phyloP scores from a whole-genome alignment of 2,113 vertebrate genomes.

The Proteles cristata region DNA sequence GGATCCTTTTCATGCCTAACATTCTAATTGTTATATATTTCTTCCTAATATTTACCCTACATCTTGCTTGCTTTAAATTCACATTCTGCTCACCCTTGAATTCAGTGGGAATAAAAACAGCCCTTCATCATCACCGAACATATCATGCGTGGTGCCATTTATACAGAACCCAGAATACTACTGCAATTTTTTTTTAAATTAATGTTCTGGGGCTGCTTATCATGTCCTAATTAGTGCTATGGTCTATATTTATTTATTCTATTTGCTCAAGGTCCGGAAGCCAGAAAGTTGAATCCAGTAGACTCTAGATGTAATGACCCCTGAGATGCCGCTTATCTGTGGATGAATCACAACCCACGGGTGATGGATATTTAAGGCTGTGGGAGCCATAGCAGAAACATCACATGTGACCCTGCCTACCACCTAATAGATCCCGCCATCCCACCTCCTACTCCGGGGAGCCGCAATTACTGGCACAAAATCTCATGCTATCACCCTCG shows the following conservation, averaged over 20 bases:
- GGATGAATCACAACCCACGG: neutral
- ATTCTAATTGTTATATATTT: neutral
- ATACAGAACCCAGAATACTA: neutral
- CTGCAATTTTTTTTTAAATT: neutral
- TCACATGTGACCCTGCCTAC: fast-evolving
- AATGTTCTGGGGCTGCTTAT: neutral
- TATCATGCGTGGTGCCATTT: neutral
- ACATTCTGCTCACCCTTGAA: neutral
- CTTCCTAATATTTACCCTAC: neutral
- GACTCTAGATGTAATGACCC: neutral
- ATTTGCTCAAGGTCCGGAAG: neutral
- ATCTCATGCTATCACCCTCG: neutral
- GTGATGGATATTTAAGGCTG: neutral
- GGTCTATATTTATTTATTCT: neutral
- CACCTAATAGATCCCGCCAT: too few relatives aligned
- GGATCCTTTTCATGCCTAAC: neutral
- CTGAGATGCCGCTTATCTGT: neutral
- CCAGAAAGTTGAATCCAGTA: neutral
- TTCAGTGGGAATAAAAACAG: neutral
- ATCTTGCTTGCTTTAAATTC: neutral
- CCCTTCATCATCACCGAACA: neutral
- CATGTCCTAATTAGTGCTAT: neutral
- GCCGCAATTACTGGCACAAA: neutral
- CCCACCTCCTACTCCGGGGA: neutral
- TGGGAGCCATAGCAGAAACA: neutral